A percentile compares a stretch with the other conserved stretches of the same genome.
These are phyloP conservation scores for Puntigrus tetrazona DNA, from an alignment of 2,113 vertebrate genomes.

Conservation along the genomic window DNA sequence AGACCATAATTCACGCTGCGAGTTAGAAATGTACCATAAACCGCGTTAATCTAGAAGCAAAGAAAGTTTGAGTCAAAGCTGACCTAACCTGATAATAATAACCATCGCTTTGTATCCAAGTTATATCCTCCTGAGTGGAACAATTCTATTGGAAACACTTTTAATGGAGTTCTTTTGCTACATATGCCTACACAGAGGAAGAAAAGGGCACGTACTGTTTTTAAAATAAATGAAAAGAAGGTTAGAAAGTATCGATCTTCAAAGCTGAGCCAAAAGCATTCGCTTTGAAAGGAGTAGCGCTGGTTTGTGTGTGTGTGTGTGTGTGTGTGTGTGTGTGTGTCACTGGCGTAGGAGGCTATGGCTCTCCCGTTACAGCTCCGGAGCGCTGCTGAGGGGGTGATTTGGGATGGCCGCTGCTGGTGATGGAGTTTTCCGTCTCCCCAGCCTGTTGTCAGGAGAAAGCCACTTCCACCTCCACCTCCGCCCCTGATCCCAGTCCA, in stretches of 20 bases:
- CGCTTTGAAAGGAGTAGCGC: constrained; percentile 37
- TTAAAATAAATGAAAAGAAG: constrained; percentile 51
- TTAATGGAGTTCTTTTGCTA: constrained; percentile 35
- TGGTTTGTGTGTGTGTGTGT: constrained; percentile 28
- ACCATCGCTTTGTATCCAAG: constrained; percentile 18
- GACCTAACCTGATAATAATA: constrained; percentile 36
- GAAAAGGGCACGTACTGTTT: constrained; percentile 34
- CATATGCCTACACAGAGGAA: constrained; percentile 40
- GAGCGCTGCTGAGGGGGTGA: constrained; percentile 49
- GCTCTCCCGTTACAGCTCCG: constrained; percentile 51
- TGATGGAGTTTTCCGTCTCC: constrained; percentile 64
- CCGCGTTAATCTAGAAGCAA: neutral
- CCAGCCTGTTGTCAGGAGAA: constrained; percentile 62
- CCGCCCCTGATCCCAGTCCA: constrained; percentile 24
- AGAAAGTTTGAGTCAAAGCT: constrained; percentile 32
- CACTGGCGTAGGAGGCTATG: constrained; percentile 36
- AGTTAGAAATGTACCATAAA: neutral
- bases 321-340: constrained; percentile 34
- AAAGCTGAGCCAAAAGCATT: constrained; percentile 50
- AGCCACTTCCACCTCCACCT: constrained; percentile 56
- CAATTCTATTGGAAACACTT: constrained; percentile 29
- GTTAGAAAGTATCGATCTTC: constrained; percentile 52
- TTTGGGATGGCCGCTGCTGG: constrained; percentile 53
- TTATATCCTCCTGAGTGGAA: constrained; percentile 25
- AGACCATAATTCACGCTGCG: neutral